Conservation (phyloP, 2,797 vertebrate genomes). For the Salmo trutta region DNA sequence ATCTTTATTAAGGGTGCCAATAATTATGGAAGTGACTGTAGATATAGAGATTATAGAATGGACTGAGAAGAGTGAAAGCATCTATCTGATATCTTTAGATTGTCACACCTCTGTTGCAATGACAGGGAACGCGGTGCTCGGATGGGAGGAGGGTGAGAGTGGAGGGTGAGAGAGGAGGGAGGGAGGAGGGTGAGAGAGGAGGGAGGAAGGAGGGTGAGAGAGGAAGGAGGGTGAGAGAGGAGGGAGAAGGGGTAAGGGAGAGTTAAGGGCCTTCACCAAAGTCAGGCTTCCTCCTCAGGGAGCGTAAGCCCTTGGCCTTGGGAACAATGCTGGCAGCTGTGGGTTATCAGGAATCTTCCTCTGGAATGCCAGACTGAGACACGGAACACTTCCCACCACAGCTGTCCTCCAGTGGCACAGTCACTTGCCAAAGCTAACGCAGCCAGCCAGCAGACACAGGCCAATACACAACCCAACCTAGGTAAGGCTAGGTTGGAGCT, state of each 20-base stretch:
- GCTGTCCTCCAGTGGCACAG: constrained; percentile 30
- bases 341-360: constrained; percentile 27
- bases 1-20: too few relatives aligned
- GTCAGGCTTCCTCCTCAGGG: constrained; percentile 6
- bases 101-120: too few relatives aligned
- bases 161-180: too few relatives aligned
- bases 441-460: background rate
- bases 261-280: background rate
- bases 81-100: too few relatives aligned
- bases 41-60: too few relatives aligned
- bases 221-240: background rate
- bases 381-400: constrained; percentile 32
- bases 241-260: background rate
- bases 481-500: background rate
- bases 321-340: constrained; percentile 39
- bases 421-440: constrained; percentile 23
- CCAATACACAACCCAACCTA: background rate
- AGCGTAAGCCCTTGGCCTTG: constrained; percentile 4
- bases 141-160: too few relatives aligned
- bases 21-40: too few relatives aligned
- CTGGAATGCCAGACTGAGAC: constrained; percentile 40
- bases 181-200: too few relatives aligned
- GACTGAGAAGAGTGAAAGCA: too few relatives aligned
- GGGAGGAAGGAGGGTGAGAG: too few relatives aligned
- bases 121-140: too few relatives aligned